Evolutionary conservation across 2,888 invertebrate species (phyloP).

Genomic region (Chrysolina americana): DNA sequence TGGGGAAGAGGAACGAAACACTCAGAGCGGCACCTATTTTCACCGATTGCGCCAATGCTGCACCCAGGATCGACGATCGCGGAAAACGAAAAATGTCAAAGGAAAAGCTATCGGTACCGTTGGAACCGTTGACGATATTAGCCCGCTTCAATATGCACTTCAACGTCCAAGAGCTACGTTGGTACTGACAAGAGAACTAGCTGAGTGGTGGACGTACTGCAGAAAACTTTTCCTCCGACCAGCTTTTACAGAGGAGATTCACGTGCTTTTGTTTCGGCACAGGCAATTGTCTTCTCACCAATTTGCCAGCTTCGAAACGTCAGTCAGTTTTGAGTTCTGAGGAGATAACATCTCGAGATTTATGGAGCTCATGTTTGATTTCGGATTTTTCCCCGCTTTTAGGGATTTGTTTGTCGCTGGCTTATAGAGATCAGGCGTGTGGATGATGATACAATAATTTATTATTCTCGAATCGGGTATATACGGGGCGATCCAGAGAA

Average conservation of each 20-base stretch:
- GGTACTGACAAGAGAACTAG: slow-evolving; percentile 55
- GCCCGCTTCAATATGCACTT: slow-evolving; percentile 24
- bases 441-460: neutral
- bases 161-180: slow-evolving; percentile 58
- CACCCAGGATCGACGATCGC: slow-evolving; percentile 50
- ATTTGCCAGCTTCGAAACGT: slow-evolving; percentile 39
- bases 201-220: slow-evolving; percentile 56
- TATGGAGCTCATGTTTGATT: slow-evolving; percentile 43
- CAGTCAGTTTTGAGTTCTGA: slow-evolving; percentile 38
- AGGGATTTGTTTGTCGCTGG: slow-evolving; percentile 20
- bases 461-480: slow-evolving; percentile 3
- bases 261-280: slow-evolving; percentile 55
- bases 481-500: neutral
- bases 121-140: slow-evolving; percentile 1
- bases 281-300: slow-evolving; percentile 38
- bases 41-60: slow-evolving; percentile 41
- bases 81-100: slow-evolving; percentile 22
- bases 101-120: slow-evolving; percentile 38
- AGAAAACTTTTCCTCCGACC: slow-evolving; percentile 58
- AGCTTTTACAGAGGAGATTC: slow-evolving; percentile 61
- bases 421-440: slow-evolving; percentile 1
- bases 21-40: slow-evolving; percentile 49
- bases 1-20: slow-evolving; percentile 45
- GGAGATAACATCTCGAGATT: slow-evolving; percentile 46
- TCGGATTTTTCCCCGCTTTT: slow-evolving; percentile 24